phyloP scores from a whole-genome alignment of 2,888 invertebrate genomes.

The Tetanocera ferruginea region DNA sequence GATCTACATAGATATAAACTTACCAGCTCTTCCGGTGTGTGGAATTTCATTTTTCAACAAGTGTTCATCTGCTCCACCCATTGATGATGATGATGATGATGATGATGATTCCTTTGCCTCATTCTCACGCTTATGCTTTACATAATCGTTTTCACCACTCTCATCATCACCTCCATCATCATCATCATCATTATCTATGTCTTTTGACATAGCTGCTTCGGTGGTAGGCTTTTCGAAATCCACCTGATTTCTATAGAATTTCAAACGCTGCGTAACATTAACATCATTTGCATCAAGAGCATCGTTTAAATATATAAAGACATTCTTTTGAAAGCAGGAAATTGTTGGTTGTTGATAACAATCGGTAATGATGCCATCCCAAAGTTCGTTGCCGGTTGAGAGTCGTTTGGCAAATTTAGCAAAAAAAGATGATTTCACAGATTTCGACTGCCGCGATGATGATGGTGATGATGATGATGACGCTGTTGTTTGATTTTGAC shows the following conservation, averaged over 20 bases:
- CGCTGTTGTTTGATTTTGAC: conserved; percentile 1
- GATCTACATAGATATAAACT: conserved; percentile 35
- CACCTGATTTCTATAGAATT: conserved; percentile 77
- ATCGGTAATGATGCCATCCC: conserved; percentile 81
- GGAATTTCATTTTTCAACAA: conserved; percentile 56
- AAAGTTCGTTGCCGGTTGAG: conserved; percentile 76
- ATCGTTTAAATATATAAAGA: conserved; percentile 80
- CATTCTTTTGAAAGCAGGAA: conserved; percentile 83
- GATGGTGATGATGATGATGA: neutral
- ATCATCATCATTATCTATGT: conserved; percentile 12
- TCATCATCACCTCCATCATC: neutral
- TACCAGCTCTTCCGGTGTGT: conserved; percentile 56
- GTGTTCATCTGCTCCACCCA: conserved; percentile 52
- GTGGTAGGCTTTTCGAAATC: conserved; percentile 66
- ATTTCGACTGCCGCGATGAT: neutral
- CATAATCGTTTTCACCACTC: neutral
- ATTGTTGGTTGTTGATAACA: conserved; percentile 78
- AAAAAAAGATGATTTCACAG: conserved; percentile 51
- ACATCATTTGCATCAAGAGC: conserved; percentile 78
- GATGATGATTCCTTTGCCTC: conserved; percentile 30
- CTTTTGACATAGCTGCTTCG: conserved; percentile 46
- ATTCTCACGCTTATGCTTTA: conserved; percentile 50
- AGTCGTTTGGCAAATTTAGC: conserved; percentile 58
- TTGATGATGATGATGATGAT: no score
- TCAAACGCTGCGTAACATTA: conserved; percentile 76